Base-by-base conservation (phyloP, 2,113 vertebrate genomes). In the Malaclemys terrapin region DNA sequence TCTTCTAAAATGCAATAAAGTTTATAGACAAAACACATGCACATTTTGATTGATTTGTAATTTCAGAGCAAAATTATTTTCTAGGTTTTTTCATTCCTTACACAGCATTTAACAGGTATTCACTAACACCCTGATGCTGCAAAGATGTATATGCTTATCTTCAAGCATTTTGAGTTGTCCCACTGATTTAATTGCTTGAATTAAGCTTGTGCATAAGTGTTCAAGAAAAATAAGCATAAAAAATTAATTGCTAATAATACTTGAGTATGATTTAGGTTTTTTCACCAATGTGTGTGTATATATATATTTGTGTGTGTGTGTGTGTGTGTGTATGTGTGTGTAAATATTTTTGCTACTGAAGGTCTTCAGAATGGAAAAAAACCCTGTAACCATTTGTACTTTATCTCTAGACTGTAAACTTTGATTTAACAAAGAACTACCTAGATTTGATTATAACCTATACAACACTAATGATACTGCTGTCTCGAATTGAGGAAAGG, bases 361-460 rank as follows among this genome's bases (percentile, higher is more conserved):
- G 19, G 8, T 38, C 81, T 78, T 84, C 65, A 49, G 29, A 86
- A 9, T n/a, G 1, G 6, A 81, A 69, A 8, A 4, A 87, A 72
- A 38, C 17, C 35, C n/a, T 20, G 19, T 72, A 72, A 38, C 22
- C 85, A 49, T 53, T 84, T 93, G 17, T 4, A 72, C 93, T 96
- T 95, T 89, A 27, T 90, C 89, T 82, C 54, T 95, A 99, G 99
- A 99, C 99, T 97, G 99, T 99, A 98, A 99, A 99, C 97, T 99
- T 99, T 95, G 99, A 99, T 98, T 99, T 99, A 97, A 99, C 99
- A 84, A 99, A 98, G 98, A 99, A 99, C 98, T 99, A 99, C 98
- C 98, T 99, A 97, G 99, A 99, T 97, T 98, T 99, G 97, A 99
- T 99, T 88, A 99, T 99, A 98, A 99, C 99, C 1, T 99, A 99